Conservation (phyloP, 2,113 vertebrate species). For the Microcebus ravelobensis region DNA sequence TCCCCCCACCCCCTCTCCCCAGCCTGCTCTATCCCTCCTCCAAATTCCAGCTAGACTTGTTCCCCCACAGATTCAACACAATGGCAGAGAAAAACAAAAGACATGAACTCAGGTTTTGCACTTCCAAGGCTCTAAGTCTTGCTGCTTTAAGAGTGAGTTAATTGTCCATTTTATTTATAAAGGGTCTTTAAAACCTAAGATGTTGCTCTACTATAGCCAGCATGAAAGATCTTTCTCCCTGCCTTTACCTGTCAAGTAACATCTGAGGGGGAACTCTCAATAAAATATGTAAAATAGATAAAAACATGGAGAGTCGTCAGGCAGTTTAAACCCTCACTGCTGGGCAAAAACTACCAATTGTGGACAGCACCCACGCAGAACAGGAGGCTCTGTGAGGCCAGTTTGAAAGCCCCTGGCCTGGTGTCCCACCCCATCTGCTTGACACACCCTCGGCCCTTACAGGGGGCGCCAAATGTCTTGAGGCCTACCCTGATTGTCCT, state of each 20-base stretch:
- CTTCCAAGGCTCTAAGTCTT: neutral
- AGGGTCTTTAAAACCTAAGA: neutral
- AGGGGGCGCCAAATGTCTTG: fast-evolving
- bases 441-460: fast-evolving
- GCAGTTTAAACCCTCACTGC: neutral
- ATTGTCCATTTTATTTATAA: neutral
- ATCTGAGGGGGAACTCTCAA: neutral
- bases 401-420: neutral
- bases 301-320: neutral
- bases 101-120: neutral
- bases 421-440: neutral
- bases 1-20: neutral
- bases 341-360: neutral
- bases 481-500: conserved; percentile 94
- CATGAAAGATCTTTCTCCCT: neutral
- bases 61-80: neutral
- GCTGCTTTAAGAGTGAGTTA: neutral
- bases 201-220: neutral
- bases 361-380: fast-evolving
- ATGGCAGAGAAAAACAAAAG: neutral
- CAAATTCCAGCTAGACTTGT: neutral
- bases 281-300: neutral
- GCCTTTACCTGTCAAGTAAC: neutral
- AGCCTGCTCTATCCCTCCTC: neutral
- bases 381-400: fast-evolving